Base-by-base conservation (phyloP, 2,888 invertebrate genomes). In the Onthophagus sagittarius region DNA sequence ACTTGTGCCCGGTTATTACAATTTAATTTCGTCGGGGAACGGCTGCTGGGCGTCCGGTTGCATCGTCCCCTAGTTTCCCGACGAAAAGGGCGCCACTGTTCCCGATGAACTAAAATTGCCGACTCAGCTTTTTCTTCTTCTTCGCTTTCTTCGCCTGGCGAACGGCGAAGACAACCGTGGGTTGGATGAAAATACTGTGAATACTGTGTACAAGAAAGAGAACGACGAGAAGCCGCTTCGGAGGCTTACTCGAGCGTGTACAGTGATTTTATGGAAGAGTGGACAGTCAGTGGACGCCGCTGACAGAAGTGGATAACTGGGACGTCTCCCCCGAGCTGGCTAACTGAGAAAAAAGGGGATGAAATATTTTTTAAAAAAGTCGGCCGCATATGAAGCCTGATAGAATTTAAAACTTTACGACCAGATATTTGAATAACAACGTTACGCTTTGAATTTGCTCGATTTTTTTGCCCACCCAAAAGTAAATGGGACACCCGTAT, bases 1-100 rank as follows among this genome's bases (percentile, higher is more conserved):
- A 67, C 67, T 67, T 67, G 67, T 67, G 67, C 67, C 67, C 67
- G 67, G 67, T 67, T 67, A 67, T 67, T 67, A 67, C 31, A 67
- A 67, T 67, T 67, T 67, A 67, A 67, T 67, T 67, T 67, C 23
- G 67, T 53, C 39, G 67, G 67, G 67, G 67, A 31, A 23, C 67
- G 31, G 67, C 31, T n/a, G 23, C 67, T n/a, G 15, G 5, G 31
- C 67, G 67, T 15, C 64, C 64, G 64, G 32, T 23, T 67, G 31
- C 23, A n/a, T 67, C 67, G 23, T 23, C 32, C 67, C 32, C 32
- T 67, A 15, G 64, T 32, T 67, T 53, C 39, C 39, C 39, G 39
- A 53, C 39, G 39, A 11, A 53, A 53, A 11, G 39, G 9, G 31
- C 67, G 64, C 9, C 64, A 14, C 9, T 14, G 64, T 15, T 67